Evolutionary conservation across 2,797 vertebrate species (phyloP).

Genomic region (Streptopelia turtur): DNA sequence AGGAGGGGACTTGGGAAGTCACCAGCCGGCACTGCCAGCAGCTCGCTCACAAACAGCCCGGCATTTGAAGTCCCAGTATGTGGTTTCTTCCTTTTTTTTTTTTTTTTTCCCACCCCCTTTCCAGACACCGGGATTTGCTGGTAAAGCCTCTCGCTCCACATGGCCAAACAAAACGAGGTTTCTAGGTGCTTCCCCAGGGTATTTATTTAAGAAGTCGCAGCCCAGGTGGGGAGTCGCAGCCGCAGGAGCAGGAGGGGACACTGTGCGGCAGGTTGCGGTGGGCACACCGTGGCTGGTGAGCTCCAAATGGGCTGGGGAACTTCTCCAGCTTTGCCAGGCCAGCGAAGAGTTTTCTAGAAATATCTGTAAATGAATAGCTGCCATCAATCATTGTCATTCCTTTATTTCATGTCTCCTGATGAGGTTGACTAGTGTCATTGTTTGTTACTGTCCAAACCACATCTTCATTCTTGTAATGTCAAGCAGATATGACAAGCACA

Average conservation of each 20-base stretch:
- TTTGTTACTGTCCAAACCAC: conserved; percentile 93
- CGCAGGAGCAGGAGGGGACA: not conserved
- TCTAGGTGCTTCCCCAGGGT: not conserved
- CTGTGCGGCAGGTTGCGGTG: not conserved
- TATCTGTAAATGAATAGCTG: conserved; percentile 93
- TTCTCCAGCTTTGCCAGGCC: conserved; percentile 61
- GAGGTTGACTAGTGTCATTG: conserved; percentile 94
- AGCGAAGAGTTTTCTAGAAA: conserved; percentile 79
- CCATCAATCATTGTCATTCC: conserved; percentile 97
- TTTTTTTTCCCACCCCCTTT: not conserved
- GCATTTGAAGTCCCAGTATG: not conserved
- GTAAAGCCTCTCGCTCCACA: not conserved
- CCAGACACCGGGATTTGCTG: not conserved
- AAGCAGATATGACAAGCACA: conserved; percentile 94
- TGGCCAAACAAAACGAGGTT: not conserved
- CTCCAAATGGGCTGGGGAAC: not conserved
- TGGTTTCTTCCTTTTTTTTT: not conserved
- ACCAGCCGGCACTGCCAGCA: not conserved
- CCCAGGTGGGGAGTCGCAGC: too few relatives aligned
- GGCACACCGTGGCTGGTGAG: not conserved
- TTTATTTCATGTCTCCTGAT: conserved; percentile 88
- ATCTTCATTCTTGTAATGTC: conserved; percentile 87
- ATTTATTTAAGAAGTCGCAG: not conserved
- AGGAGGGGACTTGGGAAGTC: not conserved
- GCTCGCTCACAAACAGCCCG: not conserved